Conservation (phyloP, 2,797 vertebrate species). For the Tokudaia tokunoshimensis region DNA sequence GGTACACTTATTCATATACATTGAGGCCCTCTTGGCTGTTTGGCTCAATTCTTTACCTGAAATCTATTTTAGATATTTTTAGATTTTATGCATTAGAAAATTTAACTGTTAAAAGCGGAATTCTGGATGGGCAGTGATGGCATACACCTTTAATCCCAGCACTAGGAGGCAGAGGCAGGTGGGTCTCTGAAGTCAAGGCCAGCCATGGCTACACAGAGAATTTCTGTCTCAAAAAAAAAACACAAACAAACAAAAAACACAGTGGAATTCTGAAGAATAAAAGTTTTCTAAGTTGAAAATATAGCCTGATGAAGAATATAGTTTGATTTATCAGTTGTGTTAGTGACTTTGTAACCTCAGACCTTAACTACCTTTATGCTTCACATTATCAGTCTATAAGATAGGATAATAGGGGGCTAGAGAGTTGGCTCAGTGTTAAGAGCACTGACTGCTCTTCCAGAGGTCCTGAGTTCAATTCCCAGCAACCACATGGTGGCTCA, state of each 20-base stretch:
- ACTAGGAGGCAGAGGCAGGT: neutral
- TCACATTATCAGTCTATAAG: constrained; percentile 38
- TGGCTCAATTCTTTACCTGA: neutral
- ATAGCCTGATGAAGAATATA: neutral
- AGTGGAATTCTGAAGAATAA: neutral
- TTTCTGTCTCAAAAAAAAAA: neutral
- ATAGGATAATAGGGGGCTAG: neutral
- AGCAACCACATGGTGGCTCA: no score
- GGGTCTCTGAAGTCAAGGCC: neutral
- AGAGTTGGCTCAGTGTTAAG: no score
- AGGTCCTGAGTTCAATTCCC: no score
- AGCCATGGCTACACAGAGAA: neutral
- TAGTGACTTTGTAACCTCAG: neutral
- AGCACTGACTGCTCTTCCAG: no score
- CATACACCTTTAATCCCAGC: no score
- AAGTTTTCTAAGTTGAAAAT: constrained; percentile 26
- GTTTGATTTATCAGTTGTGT: neutral
- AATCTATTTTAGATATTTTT: neutral
- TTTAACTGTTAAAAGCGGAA: constrained; percentile 38
- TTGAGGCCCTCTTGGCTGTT: neutral
- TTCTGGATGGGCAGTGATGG: neutral
- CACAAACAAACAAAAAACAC: neutral
- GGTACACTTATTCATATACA: neutral
- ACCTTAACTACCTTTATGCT: neutral
- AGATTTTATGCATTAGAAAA: constrained; percentile 7